Conservation (phyloP, 2,797 vertebrate genomes). For the Galagoides demidoff region DNA sequence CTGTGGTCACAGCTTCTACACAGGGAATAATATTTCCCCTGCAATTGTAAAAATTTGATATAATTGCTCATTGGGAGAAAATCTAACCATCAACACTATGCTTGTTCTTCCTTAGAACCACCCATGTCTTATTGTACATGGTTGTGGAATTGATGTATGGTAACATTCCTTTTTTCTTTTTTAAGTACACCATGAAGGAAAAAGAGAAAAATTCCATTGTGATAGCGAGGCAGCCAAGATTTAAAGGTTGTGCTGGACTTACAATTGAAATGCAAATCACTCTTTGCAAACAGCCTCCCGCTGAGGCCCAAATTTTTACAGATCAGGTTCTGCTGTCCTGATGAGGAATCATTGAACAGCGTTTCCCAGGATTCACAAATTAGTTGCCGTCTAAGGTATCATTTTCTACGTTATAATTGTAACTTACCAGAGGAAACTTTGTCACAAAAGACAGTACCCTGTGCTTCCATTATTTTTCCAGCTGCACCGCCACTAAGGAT, state of each 20-base stretch:
- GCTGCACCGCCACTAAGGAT: conserved; percentile 81
- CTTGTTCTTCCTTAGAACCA: conserved; percentile 71
- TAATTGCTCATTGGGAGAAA: conserved; percentile 74
- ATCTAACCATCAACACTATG: conserved; percentile 50
- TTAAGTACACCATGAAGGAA: conserved; percentile 73
- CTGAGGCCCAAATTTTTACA: conserved; percentile 87
- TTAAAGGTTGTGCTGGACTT: conserved; percentile 84
- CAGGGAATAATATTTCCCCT: conserved; percentile 30
- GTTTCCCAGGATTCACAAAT: conserved; percentile 86
- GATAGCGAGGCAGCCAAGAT: conserved; percentile 76
- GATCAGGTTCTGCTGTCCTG: conserved; percentile 83
- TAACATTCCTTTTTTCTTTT: conserved; percentile 66
- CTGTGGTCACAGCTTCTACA: conserved; percentile 15
- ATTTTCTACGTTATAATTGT: conserved; percentile 85
- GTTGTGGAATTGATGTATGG: conserved; percentile 47
- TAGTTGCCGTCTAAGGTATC: conserved; percentile 82
- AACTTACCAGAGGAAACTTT: conserved; percentile 87
- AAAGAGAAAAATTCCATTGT: conserved; percentile 79
- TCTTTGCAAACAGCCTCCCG: conserved; percentile 81
- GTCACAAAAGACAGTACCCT: conserved; percentile 84
- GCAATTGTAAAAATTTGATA: conserved; percentile 66
- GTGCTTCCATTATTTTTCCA: conserved; percentile 86
- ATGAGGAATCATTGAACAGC: conserved; percentile 84
- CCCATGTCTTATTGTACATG: conserved; percentile 41
- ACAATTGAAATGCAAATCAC: conserved; percentile 89